A percentile compares a stretch with the other conserved stretches of the same genome.
phyloP scores from a whole-genome alignment of 23 tunicate species.

The Halocynthia roretzi region DNA sequence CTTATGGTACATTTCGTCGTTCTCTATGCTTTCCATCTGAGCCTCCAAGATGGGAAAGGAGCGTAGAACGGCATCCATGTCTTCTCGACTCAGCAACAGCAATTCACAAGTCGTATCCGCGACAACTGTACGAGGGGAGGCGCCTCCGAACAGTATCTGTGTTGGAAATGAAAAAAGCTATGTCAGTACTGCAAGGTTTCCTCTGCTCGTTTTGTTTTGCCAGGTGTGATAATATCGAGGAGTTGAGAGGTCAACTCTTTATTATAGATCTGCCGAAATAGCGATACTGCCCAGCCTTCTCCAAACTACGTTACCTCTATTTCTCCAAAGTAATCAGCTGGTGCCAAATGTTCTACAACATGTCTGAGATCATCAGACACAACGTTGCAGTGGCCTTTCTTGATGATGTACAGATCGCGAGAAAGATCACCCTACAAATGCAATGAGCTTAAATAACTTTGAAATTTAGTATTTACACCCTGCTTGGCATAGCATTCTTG shows the following conservation, averaged over 20 bases:
- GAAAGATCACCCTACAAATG: slow-evolving; percentile 70
- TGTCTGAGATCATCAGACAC: slow-evolving; percentile 56
- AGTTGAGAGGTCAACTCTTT: too few relatives aligned
- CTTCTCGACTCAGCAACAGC: slow-evolving; percentile 43
- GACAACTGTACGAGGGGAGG: slow-evolving; percentile 75
- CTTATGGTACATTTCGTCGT: slow-evolving; percentile 32
- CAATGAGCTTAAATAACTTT: neutral
- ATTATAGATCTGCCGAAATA: neutral
- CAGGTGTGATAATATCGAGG: too few relatives aligned
- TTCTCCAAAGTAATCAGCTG: slow-evolving; percentile 96
- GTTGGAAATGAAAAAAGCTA: neutral
- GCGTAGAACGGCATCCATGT: slow-evolving; percentile 41
- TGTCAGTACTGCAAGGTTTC: neutral
- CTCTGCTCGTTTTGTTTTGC: too few relatives aligned
- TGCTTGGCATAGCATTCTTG: neutral
- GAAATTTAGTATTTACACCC: neutral
- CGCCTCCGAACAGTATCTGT: slow-evolving; percentile 68
- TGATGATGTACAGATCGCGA: slow-evolving; percentile 64
- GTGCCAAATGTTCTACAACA: slow-evolving; percentile 40
- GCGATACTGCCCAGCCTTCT: too few relatives aligned
- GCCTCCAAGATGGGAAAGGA: slow-evolving; percentile 60
- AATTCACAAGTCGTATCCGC: slow-evolving; percentile 81
- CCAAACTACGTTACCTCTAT: slow-evolving; percentile 40
- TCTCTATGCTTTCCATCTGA: slow-evolving; percentile 41
- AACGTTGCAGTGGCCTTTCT: slow-evolving; percentile 75